Evolutionary conservation across 2,888 invertebrate species (phyloP).

Genomic region (Microdon myrmicae): DNA sequence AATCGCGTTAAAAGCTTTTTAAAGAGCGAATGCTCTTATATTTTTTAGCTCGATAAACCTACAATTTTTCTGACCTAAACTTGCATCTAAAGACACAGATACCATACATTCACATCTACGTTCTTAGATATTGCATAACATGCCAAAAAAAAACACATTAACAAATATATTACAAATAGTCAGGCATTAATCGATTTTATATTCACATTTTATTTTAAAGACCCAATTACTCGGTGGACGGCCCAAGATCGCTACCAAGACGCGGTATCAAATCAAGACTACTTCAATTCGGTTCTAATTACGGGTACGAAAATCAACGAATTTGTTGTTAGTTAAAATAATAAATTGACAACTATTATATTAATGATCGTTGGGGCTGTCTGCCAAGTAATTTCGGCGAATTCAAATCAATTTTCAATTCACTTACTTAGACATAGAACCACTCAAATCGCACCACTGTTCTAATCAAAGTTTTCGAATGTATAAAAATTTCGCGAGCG

Average conservation of each 20-base stretch:
- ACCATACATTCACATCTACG: no score
- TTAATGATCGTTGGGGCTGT: conserved; percentile 65
- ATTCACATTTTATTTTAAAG: conserved; percentile 55
- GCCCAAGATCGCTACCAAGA: conserved; percentile 88
- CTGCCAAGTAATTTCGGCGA: conserved; percentile 58
- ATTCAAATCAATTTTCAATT: not conserved
- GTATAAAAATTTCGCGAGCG: conserved; percentile 53
- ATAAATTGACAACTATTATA: conserved; percentile 54
- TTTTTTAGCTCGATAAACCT: no score
- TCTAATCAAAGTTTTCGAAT: conserved; percentile 67
- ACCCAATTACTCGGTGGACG: conserved; percentile 75
- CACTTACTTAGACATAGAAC: not conserved
- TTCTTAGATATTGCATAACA: no score
- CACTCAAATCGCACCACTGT: conserved; percentile 58
- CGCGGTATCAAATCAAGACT: conserved; percentile 91
- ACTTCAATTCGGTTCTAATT: conserved; percentile 88
- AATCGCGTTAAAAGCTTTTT: no score
- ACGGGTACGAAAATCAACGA: conserved; percentile 76
- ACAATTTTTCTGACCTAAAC: no score
- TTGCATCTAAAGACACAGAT: no score
- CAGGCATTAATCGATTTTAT: no score
- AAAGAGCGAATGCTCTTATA: no score
- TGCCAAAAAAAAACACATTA: no score
- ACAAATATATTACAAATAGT: no score
- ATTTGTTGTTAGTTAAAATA: conserved; percentile 6